A percentile compares a stretch with the other conserved stretches of the same genome.
Evolutionary conservation across 2,888 invertebrate genomes (phyloP).

Genomic region (Hemaris fuciformis): DNA sequence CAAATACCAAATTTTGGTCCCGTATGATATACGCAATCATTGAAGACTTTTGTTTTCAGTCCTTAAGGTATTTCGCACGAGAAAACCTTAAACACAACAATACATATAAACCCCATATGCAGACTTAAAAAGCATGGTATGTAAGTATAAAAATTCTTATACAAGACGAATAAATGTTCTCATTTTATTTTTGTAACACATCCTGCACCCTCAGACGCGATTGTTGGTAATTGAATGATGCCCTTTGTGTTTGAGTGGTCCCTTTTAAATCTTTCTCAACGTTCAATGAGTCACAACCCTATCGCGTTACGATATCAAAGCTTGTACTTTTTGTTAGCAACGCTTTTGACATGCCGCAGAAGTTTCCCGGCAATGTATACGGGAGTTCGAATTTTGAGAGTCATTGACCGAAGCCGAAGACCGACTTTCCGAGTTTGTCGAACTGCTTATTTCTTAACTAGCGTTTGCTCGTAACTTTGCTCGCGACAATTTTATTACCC

Average conservation of each 20-base stretch:
- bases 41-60: too few species aligned
- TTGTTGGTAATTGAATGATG: neutral
- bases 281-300: neutral
- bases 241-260: slow-evolving; percentile 5
- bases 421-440: neutral
- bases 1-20: too few species aligned
- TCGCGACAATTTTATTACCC: too few species aligned
- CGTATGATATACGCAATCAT: too few species aligned
- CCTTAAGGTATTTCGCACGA: too few species aligned
- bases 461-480: too few species aligned
- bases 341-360: neutral
- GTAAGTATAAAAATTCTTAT: too few species aligned
- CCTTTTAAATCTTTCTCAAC: neutral
- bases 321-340: neutral
- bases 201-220: neutral
- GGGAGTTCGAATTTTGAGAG: neutral
- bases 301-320: slow-evolving; percentile 6
- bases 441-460: too few species aligned
- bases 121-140: too few species aligned
- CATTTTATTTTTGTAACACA: neutral
- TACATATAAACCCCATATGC: too few species aligned
- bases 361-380: neutral
- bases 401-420: neutral
- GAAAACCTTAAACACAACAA: too few species aligned
- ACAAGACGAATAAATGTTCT: neutral